phyloP scores from a whole-genome alignment of 2,888 invertebrate species.

The Stomorhina lunata region DNA sequence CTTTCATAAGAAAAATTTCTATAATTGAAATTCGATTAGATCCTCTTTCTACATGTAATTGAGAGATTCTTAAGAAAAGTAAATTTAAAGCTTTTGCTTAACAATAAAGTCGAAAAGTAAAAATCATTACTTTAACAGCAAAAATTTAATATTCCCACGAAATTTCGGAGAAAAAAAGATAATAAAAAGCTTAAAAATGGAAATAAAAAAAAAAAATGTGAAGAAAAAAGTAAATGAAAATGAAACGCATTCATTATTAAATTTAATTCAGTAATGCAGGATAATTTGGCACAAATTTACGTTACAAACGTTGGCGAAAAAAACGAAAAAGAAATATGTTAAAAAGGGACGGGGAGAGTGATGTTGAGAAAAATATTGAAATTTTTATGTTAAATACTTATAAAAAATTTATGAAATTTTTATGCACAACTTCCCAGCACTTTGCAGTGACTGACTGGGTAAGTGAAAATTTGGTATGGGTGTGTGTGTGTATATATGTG shows the following conservation, averaged over 20 bases:
- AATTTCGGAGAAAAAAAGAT: background rate
- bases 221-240: background rate
- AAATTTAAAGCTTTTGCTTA: too few species aligned
- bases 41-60: too few species aligned
- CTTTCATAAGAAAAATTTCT: too few species aligned
- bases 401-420: slow-evolving; percentile 58
- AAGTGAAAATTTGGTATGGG: background rate
- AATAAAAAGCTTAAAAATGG: slow-evolving; percentile 14
- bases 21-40: too few species aligned
- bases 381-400: slow-evolving; percentile 53
- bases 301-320: slow-evolving; percentile 19
- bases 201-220: background rate
- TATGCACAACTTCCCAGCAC: slow-evolving; percentile 47
- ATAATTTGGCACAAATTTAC: slow-evolving; percentile 62
- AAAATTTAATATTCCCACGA: background rate
- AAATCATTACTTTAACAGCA: background rate
- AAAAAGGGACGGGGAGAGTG: background rate
- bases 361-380: slow-evolving; percentile 36
- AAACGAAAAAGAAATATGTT: background rate
- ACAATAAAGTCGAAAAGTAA: background rate
- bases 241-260: slow-evolving; percentile 65
- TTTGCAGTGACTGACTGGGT: slow-evolving; percentile 32
- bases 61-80: too few species aligned
- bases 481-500: background rate
- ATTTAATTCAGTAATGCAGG: slow-evolving; percentile 65